Conservation (phyloP, 2,888 invertebrate species). For the Callyntrura sp. region DNA sequence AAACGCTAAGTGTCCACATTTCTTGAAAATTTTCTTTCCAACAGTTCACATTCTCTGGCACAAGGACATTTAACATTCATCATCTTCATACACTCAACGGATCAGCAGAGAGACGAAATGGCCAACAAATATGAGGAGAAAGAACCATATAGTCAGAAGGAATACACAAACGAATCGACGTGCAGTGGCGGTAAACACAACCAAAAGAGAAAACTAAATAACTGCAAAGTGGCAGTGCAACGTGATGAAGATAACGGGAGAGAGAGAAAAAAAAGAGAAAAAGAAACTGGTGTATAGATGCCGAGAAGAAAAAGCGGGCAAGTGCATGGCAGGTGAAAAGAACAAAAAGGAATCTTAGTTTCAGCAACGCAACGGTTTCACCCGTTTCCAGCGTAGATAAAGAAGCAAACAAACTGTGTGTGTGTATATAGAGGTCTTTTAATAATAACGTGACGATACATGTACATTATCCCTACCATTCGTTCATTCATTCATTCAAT, state of each 20-base stretch:
- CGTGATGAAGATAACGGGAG: neutral
- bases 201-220: slow-evolving; percentile 42
- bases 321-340: neutral
- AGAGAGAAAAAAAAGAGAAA: neutral
- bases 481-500: slow-evolving; percentile 43
- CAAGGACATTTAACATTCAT: slow-evolving; percentile 7
- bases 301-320: slow-evolving; percentile 5
- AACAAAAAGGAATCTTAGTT: slow-evolving; percentile 30
- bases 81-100: slow-evolving; percentile 10
- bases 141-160: slow-evolving; percentile 42
- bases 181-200: slow-evolving; percentile 10
- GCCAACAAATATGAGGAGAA: neutral
- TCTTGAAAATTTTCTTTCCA: neutral
- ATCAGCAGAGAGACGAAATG: neutral
- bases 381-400: slow-evolving; percentile 18
- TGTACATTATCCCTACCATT: neutral
- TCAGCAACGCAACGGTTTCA: too few relatives aligned
- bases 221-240: slow-evolving; percentile 15
- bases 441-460: slow-evolving; percentile 36
- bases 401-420: neutral
- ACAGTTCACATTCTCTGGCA: slow-evolving; percentile 17
- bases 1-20: slow-evolving; percentile 15
- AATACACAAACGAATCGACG: slow-evolving; percentile 14
- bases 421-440: slow-evolving; percentile 9
- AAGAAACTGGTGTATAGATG: neutral